A percentile compares a stretch with the other conserved stretches of the same genome.
Conservation (phyloP, 2,113 vertebrate genomes). For the Silurus asotus region DNA sequence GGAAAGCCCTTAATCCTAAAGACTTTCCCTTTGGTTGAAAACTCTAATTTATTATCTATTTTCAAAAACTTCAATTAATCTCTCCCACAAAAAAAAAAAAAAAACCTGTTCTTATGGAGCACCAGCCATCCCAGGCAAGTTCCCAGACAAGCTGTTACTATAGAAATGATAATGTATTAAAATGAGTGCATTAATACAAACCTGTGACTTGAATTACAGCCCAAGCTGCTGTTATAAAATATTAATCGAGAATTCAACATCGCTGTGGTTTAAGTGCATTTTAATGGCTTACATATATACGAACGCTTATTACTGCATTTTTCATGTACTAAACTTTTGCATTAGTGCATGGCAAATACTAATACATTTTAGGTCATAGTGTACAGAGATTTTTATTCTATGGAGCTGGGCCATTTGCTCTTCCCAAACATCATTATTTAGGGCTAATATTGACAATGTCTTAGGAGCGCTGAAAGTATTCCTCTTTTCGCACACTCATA, state of each 20-base stretch:
- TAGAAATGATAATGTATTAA: not conserved
- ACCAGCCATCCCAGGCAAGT: not conserved
- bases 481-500: slow-evolving; percentile 8
- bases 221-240: not conserved
- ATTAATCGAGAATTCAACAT: not conserved
- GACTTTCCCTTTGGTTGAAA: not conserved
- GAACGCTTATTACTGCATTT: not conserved
- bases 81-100: too few species aligned
- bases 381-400: slow-evolving; percentile 25
- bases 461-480: slow-evolving; percentile 6
- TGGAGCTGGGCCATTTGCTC: slow-evolving; percentile 25
- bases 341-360: not conserved
- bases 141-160: not conserved
- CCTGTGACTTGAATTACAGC: slow-evolving; percentile 3
- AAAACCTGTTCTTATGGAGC: not conserved
- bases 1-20: not conserved
- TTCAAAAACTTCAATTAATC: not conserved
- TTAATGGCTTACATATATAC: not conserved
- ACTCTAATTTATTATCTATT: not conserved
- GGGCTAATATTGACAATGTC: slow-evolving; percentile 14
- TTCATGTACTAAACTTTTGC: not conserved
- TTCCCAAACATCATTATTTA: slow-evolving; percentile 28
- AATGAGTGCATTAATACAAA: not conserved
- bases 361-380: not conserved
- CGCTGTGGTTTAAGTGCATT: not conserved